A percentile compares a stretch with the other conserved stretches of the same genome.
Conservation (phyloP, 1,140 invertebrate species). For the Microplitis demolitor region DNA sequence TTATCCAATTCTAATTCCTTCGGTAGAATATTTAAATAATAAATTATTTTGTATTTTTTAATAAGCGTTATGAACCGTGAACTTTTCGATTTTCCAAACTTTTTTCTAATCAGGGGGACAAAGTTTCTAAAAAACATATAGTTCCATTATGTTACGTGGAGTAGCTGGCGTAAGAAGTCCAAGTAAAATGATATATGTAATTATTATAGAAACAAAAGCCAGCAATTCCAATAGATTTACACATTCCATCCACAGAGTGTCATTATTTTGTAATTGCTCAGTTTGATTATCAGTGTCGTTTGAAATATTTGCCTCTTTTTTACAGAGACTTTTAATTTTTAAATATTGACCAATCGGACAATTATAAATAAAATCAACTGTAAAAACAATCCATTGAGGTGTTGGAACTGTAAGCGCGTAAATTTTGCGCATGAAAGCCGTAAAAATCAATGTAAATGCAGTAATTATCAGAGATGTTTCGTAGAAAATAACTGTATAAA, state of each 20-base stretch:
- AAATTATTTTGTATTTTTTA: too few relatives aligned
- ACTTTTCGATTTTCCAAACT: too few relatives aligned
- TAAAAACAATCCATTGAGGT: constrained; percentile 43
- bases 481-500: constrained; percentile 58
- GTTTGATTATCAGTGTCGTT: not conserved
- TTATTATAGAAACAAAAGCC: constrained; percentile 33
- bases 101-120: too few relatives aligned
- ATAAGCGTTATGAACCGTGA: too few relatives aligned
- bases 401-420: constrained; percentile 34
- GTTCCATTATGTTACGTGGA: not conserved
- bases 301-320: constrained; percentile 13
- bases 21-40: too few relatives aligned
- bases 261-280: constrained; percentile 25
- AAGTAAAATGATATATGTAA: constrained; percentile 44
- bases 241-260: constrained; percentile 41
- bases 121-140: not conserved
- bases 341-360: constrained; percentile 42
- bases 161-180: constrained; percentile 34
- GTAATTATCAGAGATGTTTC: constrained; percentile 57
- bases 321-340: constrained; percentile 27
- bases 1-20: too few relatives aligned
- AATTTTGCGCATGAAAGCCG: constrained; percentile 51
- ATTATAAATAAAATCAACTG: constrained; percentile 36
- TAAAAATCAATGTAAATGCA: constrained; percentile 55
- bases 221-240: constrained; percentile 47